A percentile compares a stretch with the other conserved stretches of the same genome.
phyloP scores from a whole-genome alignment of 2,888 invertebrate species.

The Mythimna loreyi region DNA sequence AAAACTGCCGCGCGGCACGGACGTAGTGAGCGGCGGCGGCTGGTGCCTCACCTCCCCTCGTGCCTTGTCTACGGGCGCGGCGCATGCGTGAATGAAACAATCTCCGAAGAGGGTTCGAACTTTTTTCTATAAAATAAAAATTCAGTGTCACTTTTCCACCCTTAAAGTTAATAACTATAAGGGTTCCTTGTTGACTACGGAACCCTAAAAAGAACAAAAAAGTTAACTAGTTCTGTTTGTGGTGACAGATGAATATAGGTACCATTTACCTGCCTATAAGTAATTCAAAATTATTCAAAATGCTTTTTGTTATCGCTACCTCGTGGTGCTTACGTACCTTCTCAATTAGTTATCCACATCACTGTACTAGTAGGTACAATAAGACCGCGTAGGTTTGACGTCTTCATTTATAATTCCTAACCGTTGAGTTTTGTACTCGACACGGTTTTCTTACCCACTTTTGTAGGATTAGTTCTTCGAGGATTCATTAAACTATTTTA shows the following conservation, averaged over 20 bases:
- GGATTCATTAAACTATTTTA: neutral
- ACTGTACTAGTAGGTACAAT: conserved; percentile 1
- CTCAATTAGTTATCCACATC: conserved; percentile 11
- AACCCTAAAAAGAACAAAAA: no score
- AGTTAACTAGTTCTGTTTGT: neutral
- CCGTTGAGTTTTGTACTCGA: conserved; percentile 16
- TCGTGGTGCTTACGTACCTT: neutral
- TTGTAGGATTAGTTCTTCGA: neutral
- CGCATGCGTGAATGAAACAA: no score
- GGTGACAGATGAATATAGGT: neutral
- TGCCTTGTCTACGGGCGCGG: no score
- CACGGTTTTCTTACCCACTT: conserved; percentile 48
- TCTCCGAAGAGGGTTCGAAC: no score
- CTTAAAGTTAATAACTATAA: no score
- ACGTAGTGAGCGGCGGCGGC: no score
- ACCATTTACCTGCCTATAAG: neutral
- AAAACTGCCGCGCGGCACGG: no score
- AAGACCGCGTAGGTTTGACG: conserved; percentile 43
- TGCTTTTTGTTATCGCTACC: neutral
- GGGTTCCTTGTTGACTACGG: no score
- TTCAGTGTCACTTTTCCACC: no score
- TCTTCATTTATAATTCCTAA: conserved; percentile 33
- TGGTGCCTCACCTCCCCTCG: no score
- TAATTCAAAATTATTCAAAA: neutral
- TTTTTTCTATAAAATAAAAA: no score